Conservation (phyloP, 2,113 vertebrate genomes). For the Poeciliopsis turrubarensis region DNA sequence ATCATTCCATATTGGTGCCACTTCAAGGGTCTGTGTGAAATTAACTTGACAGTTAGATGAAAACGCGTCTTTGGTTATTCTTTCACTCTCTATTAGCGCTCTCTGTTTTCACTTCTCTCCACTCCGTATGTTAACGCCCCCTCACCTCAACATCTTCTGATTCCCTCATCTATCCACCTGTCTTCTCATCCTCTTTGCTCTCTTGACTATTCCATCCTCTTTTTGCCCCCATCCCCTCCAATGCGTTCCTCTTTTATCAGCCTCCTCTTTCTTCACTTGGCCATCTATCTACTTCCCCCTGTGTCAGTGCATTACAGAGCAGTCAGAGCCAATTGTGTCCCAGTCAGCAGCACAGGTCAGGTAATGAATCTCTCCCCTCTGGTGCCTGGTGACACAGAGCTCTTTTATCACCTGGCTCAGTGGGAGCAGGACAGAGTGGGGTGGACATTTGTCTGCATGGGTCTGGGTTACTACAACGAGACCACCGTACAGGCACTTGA, state of each 20-base stretch:
- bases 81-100: conserved; percentile 25
- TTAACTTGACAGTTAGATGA: conserved; percentile 45
- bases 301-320: conserved; percentile 45
- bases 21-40: conserved; percentile 43
- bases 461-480: conserved; percentile 48
- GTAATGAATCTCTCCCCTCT: conserved; percentile 61
- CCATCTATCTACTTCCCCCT: conserved; percentile 49
- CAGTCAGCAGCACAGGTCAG: conserved; percentile 62
- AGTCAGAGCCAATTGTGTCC: conserved; percentile 51
- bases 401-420: conserved; percentile 54
- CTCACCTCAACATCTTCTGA: conserved; percentile 4
- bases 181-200: conserved; percentile 15
- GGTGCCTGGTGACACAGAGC: conserved; percentile 41
- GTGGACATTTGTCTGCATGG: conserved; percentile 24
- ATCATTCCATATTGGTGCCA: conserved; percentile 32
- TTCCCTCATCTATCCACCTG: conserved; percentile 21
- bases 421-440: conserved; percentile 41
- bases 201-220: conserved; percentile 30
- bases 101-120: conserved; percentile 15
- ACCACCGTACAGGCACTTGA: conserved; percentile 51
- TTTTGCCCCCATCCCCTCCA: conserved; percentile 17
- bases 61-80: conserved; percentile 27
- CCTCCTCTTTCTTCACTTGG: conserved; percentile 34
- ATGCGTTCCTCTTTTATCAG: conserved; percentile 37
- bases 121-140: background rate